Base-by-base conservation (phyloP, 1,140 invertebrate species). In the Varroa destructor region DNA sequence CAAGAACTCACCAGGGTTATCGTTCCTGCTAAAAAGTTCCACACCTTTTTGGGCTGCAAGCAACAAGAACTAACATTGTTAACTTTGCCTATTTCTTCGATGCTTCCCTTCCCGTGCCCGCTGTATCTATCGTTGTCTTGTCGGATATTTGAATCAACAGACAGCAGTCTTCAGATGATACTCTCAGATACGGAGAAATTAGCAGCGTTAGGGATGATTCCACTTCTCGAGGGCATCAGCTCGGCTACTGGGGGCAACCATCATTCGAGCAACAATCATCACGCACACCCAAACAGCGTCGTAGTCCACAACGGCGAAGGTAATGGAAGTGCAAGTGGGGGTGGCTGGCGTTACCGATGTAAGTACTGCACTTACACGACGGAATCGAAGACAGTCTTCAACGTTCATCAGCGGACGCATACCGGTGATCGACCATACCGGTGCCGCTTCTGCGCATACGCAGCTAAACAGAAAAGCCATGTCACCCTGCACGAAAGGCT, bases 391-490 rank as follows among this genome's bases (percentile, higher is more conserved):
- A 67, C 61, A 8, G 61, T 67, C 40, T 67, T 67, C 61, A 67
- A 67, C 61, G 61, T 37, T 37, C 61, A 67, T 46, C 61, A 67
- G 46, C 61, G 61, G 40, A 67, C 61, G 10, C 61, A 67, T 37
- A 67, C 61, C 61, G 61, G 61, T 46, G 61, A 67, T 40, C 61
- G 61, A 14, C 61, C 61, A 12, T 67, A 67, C 46, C 61, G 61
- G 46, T 67, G 61, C 61, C 61, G 61, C 12, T 67, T 67, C 46
- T 67, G 61, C 61, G 61, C 61, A 12, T 67, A 67, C 61, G 61
- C 61, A 43, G 61, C 61, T 67, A 67, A 67, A 67, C 61, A 67
- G 61, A 67, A 67, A 67, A 67, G 61, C 61, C 61, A 67, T 67
- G 61, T 67, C 40, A 67, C 61, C 61, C 61, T 67, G 61, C 61